Base-by-base conservation (phyloP, 2,888 invertebrate genomes). In the Gasteruption jaculator region DNA sequence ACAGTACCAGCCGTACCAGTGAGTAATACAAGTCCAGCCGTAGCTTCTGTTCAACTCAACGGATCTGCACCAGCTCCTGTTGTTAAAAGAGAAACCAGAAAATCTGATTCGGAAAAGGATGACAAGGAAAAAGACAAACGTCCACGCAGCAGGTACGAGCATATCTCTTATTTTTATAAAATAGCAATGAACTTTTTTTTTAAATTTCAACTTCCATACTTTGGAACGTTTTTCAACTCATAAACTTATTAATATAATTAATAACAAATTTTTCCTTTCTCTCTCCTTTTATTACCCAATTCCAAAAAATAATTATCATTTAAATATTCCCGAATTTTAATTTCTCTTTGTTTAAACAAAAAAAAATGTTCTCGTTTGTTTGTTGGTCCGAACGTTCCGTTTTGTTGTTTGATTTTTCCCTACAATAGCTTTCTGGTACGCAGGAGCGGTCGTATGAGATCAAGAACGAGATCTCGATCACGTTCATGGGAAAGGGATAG, bases 401-500 rank as follows among this genome's bases (percentile, higher is more conserved):
- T n/a, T n/a, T n/a, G n/a, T n/a, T n/a, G n/a, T n/a, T n/a, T n/a
- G n/a, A n/a, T n/a, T n/a, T n/a, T n/a, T n/a, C n/a, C n/a, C n/a
- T 30, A 24, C 21, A 34, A 20, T 33, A n/a, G n/a, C n/a, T n/a
- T n/a, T n/a, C n/a, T n/a, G n/a, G 10, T 4, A 7, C n/a, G 24
- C 37, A 69, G 58, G 30, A 59, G 67, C 20, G 68, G 68, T 22
- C 56, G 67, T 44, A 57, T 65, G 51, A 56, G 69, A 45, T 68
- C 70, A 11, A 53, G 68, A 46, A 65, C 69, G 44, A 72, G 77
- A 41, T 77, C 77, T 2, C 71, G 77, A 11, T 77, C 78, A 4
- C 74, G 82, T 35, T 79, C 80, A 1, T 76, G 86, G 73, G 74
- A 75, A 54, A 65, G 75, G 32, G 74, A 74, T 25, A 65, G 73